Percentiles rank a stretch among this genome's conserved stretches.
These are phyloP conservation scores for Slavum lentiscoides DNA, from an alignment of 2,888 invertebrate species.

Conservation along the genomic window DNA sequence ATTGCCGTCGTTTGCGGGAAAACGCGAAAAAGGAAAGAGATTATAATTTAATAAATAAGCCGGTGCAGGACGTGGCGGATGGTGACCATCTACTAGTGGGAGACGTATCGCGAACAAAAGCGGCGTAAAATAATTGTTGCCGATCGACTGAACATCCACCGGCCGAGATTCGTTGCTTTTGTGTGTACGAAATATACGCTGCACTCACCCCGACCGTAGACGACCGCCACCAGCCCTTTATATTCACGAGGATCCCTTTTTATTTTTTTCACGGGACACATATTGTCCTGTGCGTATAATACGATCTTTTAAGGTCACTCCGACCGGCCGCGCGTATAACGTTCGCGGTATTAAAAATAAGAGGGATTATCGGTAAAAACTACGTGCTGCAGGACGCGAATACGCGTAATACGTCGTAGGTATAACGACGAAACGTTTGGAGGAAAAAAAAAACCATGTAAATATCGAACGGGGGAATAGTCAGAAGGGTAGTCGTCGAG, in stretches of 20 bases:
- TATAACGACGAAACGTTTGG: too few species aligned
- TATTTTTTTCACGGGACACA: slow-evolving; percentile 27
- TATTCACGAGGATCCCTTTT: slow-evolving; percentile 27
- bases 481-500: too few species aligned
- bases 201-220: not conserved
- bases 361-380: slow-evolving; percentile 51
- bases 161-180: not conserved
- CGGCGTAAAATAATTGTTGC: slow-evolving; percentile 29
- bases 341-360: slow-evolving; percentile 45
- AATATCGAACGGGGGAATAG: too few species aligned
- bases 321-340: too few species aligned
- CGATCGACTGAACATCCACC: slow-evolving; percentile 37
- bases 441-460: too few species aligned
- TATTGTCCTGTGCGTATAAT: slow-evolving; percentile 8
- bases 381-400: not conserved
- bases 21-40: too few species aligned
- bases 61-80: not conserved
- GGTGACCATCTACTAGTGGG: not conserved
- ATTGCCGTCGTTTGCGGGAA: too few species aligned
- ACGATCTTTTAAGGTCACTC: slow-evolving; percentile 44
- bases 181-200: not conserved
- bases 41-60: too few species aligned
- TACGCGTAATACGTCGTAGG: too few species aligned
- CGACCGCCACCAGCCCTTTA: not conserved
- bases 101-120: not conserved